Percentiles rank a stretch among this genome's conserved stretches.
phyloP scores from a whole-genome alignment of 2,888 invertebrate species.

The Plutella xylostella region DNA sequence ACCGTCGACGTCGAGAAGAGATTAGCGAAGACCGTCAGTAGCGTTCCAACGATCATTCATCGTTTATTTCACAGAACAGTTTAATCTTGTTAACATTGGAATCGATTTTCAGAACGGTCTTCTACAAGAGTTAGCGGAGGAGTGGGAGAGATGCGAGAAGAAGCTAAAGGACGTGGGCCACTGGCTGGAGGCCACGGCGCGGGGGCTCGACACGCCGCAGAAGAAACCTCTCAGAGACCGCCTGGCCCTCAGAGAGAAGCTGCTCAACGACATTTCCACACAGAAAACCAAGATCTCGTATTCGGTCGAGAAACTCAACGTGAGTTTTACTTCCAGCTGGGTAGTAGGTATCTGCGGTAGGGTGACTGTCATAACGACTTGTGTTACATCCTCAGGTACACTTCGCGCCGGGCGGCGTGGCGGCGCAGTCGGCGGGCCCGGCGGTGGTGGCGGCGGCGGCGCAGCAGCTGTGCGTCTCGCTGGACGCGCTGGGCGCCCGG shows the following conservation, averaged over 20 bases:
- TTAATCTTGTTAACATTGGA: constrained; percentile 12
- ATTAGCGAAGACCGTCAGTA: constrained; percentile 85
- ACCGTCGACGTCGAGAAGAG: constrained; percentile 87
- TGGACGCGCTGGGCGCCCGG: constrained; percentile 74
- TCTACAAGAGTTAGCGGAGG: constrained; percentile 91
- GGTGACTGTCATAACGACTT: too few relatives aligned
- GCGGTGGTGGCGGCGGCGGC: constrained; percentile 79
- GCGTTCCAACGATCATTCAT: not conserved
- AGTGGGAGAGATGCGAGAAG: constrained; percentile 96
- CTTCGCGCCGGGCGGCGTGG: constrained; percentile 89
- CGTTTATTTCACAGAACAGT: not conserved
- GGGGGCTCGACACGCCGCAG: constrained; percentile 81
- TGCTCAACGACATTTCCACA: constrained; percentile 86
- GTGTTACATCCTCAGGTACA: constrained; percentile 75
- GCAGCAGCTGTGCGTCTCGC: constrained; percentile 74
- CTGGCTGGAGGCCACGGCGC: constrained; percentile 90
- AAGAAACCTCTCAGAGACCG: constrained; percentile 91
- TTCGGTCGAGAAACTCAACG: constrained; percentile 91
- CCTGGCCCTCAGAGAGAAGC: constrained; percentile 86
- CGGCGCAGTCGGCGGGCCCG: constrained; percentile 77
- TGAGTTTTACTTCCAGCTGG: constrained; percentile 43
- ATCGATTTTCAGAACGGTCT: constrained; percentile 77
- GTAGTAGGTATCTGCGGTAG: not conserved
- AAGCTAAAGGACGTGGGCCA: constrained; percentile 90
- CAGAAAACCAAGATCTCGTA: constrained; percentile 91